Evolutionary conservation across 2,113 vertebrate genomes (phyloP), one percentile per base, ranked within the genome.

Genomic region (Eptesicus fuscus): DNA sequence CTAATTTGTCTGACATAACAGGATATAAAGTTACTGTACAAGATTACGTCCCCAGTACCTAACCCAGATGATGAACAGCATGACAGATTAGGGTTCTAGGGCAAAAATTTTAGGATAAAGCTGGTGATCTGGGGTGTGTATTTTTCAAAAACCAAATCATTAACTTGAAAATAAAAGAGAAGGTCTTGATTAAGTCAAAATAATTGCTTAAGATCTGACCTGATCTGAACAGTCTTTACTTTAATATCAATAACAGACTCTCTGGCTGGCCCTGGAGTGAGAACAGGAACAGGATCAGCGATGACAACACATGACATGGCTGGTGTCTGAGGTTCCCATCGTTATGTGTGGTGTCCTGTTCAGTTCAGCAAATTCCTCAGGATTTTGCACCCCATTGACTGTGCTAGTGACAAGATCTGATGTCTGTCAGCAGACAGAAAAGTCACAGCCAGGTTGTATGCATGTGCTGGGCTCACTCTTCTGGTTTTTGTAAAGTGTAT

Each of bases 301-400:
- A 98, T 98, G 97, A 98, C 98, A 98, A 97, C 92, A 96, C 40
- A 95, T 98, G 98, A 98, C 97, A 96, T 98, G 98, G 98, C 96
- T 96, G 96, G 97, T 94, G 93, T 98, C 98, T 96, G 98, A 93
- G 96, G 97, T 98, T 98, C 92, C 90, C 74, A 17, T 96, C 53
- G 25, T 92, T 99, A 98, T 98, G 99, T 99, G 98, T 92, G 94
- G 99, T 99, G 99, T 99, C 98, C 96, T 96, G 93, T 89, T 92
- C 97, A 94, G 80, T 92, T 94, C 95, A 98, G 97, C 95, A 98
- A 99, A 99, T 98, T 98, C 97, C 95, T 77, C 95, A 97, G 91
- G 96, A 94, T 98, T 99, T 99, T 98, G 98, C 98, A 98, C 98
- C 88, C 97, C 98, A 98, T 99, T 99, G 98, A 98, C 98, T 95